Percentiles rank a stretch among this genome's conserved stretches.
These are phyloP conservation scores for Moxostoma hubbsi DNA, from an alignment of 2,797 vertebrate species.

Conservation along the genomic window DNA sequence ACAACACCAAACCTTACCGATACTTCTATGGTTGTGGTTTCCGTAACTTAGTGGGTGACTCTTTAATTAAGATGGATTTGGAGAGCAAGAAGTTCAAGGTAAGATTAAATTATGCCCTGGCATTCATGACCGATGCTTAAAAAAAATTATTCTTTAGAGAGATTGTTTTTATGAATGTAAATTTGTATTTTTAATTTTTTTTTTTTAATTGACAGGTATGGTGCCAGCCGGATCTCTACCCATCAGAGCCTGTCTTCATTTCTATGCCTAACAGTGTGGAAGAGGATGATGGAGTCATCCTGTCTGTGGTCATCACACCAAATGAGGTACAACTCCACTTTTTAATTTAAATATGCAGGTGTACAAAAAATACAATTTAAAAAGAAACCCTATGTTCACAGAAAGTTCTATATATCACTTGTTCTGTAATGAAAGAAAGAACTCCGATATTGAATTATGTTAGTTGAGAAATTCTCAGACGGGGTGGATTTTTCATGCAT, in stretches of 20 bases:
- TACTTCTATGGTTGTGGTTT: slow-evolving; percentile 94
- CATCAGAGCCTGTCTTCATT: slow-evolving; percentile 90
- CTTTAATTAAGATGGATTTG: slow-evolving; percentile 89
- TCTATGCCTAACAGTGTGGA: slow-evolving; percentile 78
- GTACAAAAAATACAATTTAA: not conserved
- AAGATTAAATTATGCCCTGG: not conserved
- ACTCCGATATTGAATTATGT: not conserved
- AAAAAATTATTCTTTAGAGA: not conserved
- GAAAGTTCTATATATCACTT: not conserved
- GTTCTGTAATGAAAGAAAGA: not conserved
- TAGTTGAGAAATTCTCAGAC: not conserved
- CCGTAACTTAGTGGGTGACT: slow-evolving; percentile 86
- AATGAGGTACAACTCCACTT: slow-evolving; percentile 75
- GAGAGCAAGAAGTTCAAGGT: slow-evolving; percentile 88
- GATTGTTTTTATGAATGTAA: too few species aligned
- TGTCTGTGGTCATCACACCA: slow-evolving; percentile 89
- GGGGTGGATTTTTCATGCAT: too few species aligned
- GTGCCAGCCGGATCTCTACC: slow-evolving; percentile 85
- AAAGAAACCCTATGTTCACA: not conserved
- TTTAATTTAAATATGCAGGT: not conserved
- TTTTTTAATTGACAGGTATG: slow-evolving; percentile 79
- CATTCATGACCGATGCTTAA: not conserved
- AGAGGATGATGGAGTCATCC: slow-evolving; percentile 88
- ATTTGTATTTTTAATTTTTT: too few species aligned
- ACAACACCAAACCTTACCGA: slow-evolving; percentile 81